Base-by-base conservation (phyloP, 2,888 invertebrate species). In the Pterobdella sp. region DNA sequence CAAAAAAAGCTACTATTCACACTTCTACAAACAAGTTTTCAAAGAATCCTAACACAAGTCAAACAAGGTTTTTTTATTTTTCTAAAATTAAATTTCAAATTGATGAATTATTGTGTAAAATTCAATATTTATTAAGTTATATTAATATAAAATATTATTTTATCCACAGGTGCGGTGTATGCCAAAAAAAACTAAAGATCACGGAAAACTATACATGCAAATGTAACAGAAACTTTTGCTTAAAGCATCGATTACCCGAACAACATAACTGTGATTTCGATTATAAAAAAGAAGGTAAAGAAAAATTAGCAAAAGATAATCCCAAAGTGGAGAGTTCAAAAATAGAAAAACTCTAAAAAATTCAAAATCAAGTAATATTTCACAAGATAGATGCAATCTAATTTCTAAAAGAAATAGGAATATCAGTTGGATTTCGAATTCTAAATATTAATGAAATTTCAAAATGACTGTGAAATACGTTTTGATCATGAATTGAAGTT, bases 271-370 rank as follows among this genome's bases (percentile, higher is more conserved):
- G 71, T 36, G 22, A 60, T 1, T 71, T 63, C 29, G 71, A 71
- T 36, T 63, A 71, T 63, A 71, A 71, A 36, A 63, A 60, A 35
- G 71, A 56, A 32, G 71, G 71, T 14, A 71, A 63, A 60, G 64
- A 71, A 22, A 49, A 63, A 35, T 34, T 71, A 14, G 63, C 35
- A 18, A 63, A 71, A 60, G 35, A 56, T 22, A 71, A 71, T n/a
- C 71, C 71, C 2, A 31, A 52, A 1, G 71, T 71, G 4, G 63
- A 69, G 7, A 49, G 37, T n/a, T 31, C 26, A 32, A 69, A 69
- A 52, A 10, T 69, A n/a, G 29, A 34, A n/a, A 69, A 69, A 31
- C 31, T 69, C 49, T 69, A 34, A 69, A 3, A 52, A 31, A 56
- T 4, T 56, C 7, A 56, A 56, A 14, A 3, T 7, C n/a, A 3